Percentiles rank a stretch among this genome's conserved stretches.
These are phyloP conservation scores for Drosophila tropicalis DNA, from an alignment of 1,140 invertebrate genomes.

Conservation along the genomic window DNA sequence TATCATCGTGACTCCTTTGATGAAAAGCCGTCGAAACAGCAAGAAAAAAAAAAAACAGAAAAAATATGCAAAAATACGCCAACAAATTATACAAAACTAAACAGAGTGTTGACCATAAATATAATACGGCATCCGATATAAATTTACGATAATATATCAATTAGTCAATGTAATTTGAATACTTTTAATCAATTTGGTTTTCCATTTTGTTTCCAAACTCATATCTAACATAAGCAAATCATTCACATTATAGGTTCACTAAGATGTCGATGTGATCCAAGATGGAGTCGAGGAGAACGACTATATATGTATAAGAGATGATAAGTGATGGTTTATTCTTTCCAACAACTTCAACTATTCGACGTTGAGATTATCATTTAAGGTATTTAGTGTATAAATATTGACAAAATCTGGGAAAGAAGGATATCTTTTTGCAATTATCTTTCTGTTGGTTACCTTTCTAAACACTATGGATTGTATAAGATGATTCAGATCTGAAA, in stretches of 20 bases:
- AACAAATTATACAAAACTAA: constrained; percentile 32
- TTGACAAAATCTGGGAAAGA: too few species aligned
- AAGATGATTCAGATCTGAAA: too few species aligned
- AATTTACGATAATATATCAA: constrained; percentile 48
- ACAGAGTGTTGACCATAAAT: constrained; percentile 68
- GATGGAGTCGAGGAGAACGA: not conserved
- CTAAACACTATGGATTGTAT: too few species aligned
- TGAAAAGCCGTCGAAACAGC: constrained; percentile 62
- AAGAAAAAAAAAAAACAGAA: constrained; percentile 29
- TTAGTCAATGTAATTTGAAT: constrained; percentile 29
- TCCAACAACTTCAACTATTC: not conserved
- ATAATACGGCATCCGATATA: constrained; percentile 28
- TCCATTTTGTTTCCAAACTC: not conserved
- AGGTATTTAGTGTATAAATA: not conserved
- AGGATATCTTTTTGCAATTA: too few species aligned
- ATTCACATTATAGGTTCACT: not conserved
- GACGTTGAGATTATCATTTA: not conserved
- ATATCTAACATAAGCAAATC: constrained; percentile 3
- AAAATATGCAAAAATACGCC: constrained; percentile 30
- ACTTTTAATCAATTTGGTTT: not conserved
- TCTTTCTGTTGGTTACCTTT: too few species aligned
- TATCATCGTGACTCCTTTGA: constrained; percentile 70
- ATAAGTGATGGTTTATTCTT: not conserved
- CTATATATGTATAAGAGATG: too few species aligned
- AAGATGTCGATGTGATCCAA: not conserved